Conservation (phyloP, 2,888 invertebrate species). For the Drosophila subquinaria region DNA sequence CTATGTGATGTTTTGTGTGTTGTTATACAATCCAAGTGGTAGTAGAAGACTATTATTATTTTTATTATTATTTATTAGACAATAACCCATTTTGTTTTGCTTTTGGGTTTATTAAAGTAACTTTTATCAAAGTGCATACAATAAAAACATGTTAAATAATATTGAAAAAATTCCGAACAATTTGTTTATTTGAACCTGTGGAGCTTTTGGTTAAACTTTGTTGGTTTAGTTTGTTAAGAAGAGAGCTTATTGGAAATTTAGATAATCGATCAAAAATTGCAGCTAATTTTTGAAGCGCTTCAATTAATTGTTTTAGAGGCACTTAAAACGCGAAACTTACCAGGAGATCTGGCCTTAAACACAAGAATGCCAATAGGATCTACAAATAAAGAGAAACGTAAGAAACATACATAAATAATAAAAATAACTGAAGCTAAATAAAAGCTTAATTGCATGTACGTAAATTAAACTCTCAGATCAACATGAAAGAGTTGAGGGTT, state of each 20-base stretch:
- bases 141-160: constrained; percentile 11
- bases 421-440: constrained; percentile 60
- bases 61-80: constrained; percentile 27
- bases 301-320: constrained; percentile 61
- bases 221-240: constrained; percentile 49
- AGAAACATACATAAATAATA: constrained; percentile 86
- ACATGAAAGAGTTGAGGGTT: constrained; percentile 3
- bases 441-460: constrained; percentile 35
- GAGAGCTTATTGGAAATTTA: constrained; percentile 29
- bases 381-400: constrained; percentile 88
- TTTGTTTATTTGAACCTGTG: constrained; percentile 25
- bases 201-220: constrained; percentile 28
- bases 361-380: constrained; percentile 91
- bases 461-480: constrained; percentile 32
- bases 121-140: constrained; percentile 34
- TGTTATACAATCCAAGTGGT: constrained; percentile 56
- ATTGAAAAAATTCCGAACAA: constrained; percentile 25
- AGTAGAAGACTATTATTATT: constrained; percentile 39
- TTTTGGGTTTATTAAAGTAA: constrained; percentile 20
- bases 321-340: constrained; percentile 87
- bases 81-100: constrained; percentile 27
- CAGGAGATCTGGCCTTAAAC: constrained; percentile 91
- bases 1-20: constrained; percentile 69
- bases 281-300: constrained; percentile 39
- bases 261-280: constrained; percentile 15